Percentiles rank a stretch among this genome's conserved stretches.
Evolutionary conservation across 2,113 vertebrate genomes (phyloP).

Genomic region (Daboia siamensis): DNA sequence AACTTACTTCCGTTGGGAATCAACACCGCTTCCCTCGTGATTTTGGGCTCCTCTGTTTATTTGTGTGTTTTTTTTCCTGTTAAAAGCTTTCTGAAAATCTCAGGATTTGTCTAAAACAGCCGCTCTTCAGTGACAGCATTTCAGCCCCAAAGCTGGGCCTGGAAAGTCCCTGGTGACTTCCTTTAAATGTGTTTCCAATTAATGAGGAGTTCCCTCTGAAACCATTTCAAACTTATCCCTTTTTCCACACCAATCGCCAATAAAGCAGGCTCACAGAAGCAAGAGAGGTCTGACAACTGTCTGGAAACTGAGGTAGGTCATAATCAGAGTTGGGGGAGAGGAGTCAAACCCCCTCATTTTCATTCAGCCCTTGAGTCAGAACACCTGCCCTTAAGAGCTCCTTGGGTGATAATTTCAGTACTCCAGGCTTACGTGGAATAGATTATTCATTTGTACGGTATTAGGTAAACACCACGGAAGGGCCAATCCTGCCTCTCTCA

Average conservation of each 20-base stretch:
- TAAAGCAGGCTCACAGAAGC: not conserved
- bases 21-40: not conserved
- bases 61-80: not conserved
- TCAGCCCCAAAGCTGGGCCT: not conserved
- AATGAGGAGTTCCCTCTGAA: not conserved
- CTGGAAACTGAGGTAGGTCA: not conserved
- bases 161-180: not conserved
- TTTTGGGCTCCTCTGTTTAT: not conserved
- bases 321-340: not conserved
- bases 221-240: not conserved
- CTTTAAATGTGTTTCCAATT: not conserved
- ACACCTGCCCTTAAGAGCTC: not conserved
- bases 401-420: not conserved
- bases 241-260: not conserved
- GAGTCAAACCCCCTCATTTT: not conserved
- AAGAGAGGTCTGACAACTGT: not conserved
- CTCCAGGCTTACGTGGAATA: not conserved
- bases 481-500: not conserved
- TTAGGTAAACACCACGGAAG: rapidly evolving
- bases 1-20: not conserved
- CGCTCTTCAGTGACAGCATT: not conserved
- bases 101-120: not conserved
- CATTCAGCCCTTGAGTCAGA: not conserved
- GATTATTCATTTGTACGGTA: not conserved
- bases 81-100: not conserved